Evolutionary conservation across 2,797 vertebrate species (phyloP).

Genomic region (Sphenopsis melanotis): DNA sequence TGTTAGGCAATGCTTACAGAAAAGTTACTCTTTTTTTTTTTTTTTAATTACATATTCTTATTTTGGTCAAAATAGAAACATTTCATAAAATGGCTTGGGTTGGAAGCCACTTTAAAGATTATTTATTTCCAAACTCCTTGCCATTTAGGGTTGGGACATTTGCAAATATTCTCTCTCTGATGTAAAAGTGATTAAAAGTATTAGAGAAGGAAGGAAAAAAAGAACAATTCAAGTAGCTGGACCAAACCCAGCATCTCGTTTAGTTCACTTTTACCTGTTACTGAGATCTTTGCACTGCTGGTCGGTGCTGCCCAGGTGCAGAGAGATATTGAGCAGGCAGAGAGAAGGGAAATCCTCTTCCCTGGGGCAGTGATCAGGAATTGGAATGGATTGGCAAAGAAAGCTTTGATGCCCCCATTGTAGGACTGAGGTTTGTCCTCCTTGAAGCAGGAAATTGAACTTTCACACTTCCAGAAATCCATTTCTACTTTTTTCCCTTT

Average conservation of each 20-base stretch:
- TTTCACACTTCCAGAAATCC: not conserved
- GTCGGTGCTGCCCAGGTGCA: accelerated
- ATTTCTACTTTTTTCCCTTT: not conserved
- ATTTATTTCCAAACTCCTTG: not conserved
- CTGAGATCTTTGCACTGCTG: not conserved
- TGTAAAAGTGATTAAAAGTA: not conserved
- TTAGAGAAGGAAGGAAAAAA: not conserved
- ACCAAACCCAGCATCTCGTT: not conserved
- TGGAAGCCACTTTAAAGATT: not conserved
- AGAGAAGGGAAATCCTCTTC: not conserved
- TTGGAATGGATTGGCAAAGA: not conserved
- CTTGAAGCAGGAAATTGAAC: not conserved
- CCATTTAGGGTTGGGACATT: not conserved
- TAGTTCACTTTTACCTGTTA: not conserved
- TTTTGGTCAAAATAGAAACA: not conserved
- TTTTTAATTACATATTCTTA: not conserved
- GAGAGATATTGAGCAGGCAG: not conserved
- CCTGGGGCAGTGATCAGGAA: not conserved
- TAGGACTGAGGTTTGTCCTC: not conserved
- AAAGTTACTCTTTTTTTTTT: not conserved
- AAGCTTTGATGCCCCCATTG: not conserved
- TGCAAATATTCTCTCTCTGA: not conserved
- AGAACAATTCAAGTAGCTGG: not conserved
- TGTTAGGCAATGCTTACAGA: not conserved
- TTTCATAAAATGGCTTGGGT: not conserved